These are phyloP conservation scores for Cephalopachus bancanus DNA, from an alignment of 2,797 vertebrate genomes.

Conservation along the genomic window DNA sequence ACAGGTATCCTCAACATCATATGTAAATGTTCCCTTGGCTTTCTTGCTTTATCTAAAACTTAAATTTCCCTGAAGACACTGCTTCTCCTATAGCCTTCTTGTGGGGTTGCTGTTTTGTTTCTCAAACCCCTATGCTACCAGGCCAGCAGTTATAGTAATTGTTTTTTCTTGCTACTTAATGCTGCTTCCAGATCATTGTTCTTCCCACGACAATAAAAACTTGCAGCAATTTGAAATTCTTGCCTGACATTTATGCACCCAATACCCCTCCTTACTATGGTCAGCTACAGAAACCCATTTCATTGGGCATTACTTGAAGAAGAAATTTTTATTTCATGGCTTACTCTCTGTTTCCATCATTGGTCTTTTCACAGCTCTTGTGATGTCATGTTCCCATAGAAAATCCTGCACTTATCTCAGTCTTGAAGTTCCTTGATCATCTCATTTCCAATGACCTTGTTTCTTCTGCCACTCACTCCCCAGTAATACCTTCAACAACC, in stretches of 20 bases:
- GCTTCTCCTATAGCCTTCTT: not conserved
- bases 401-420: conserved; percentile 2
- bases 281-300: not conserved
- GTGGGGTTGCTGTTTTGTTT: not conserved
- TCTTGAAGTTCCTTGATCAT: not conserved
- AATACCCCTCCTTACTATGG: not conserved
- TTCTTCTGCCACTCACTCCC: not conserved
- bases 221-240: not conserved
- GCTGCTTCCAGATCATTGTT: not conserved
- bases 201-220: conserved; percentile 21
- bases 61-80: not conserved
- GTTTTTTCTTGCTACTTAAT: not conserved
- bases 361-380: not conserved
- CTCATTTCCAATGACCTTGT: not conserved
- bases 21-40: not conserved
- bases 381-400: not conserved
- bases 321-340: not conserved
- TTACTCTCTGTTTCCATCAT: not conserved
- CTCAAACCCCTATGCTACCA: not conserved
- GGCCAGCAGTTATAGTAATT: not conserved
- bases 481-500: not conserved
- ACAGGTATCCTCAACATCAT: not conserved
- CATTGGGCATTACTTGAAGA: not conserved
- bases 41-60: not conserved
- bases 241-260: not conserved